Conservation (phyloP, 1,140 invertebrate species). For the Drosophila kikkawai region DNA sequence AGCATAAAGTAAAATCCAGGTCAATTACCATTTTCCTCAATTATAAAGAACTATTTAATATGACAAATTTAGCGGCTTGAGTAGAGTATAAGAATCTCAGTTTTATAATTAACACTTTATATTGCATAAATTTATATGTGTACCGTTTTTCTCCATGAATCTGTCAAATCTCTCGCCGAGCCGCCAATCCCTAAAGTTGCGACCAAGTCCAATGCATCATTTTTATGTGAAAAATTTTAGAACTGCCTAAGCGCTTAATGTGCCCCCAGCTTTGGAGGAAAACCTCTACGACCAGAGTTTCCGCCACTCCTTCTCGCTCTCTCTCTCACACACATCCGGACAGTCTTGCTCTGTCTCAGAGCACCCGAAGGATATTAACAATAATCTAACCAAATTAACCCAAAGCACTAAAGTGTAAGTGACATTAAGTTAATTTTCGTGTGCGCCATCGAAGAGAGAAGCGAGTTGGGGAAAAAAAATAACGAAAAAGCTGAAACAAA, state of each 20-base stretch:
- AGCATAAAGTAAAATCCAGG: not conserved
- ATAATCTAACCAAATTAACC: constrained; percentile 84
- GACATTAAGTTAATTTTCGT: constrained; percentile 84
- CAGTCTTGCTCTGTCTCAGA: constrained; percentile 28
- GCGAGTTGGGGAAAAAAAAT: constrained; percentile 34
- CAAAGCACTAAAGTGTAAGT: constrained; percentile 84
- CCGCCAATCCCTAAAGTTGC: constrained; percentile 59
- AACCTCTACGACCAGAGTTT: constrained; percentile 20
- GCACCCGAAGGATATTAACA: constrained; percentile 82
- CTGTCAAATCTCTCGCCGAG: constrained; percentile 29
- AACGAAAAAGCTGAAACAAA: constrained; percentile 35
- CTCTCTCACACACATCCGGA: not conserved
- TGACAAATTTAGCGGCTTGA: not conserved
- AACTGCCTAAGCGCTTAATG: constrained; percentile 70
- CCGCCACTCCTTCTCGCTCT: constrained; percentile 4
- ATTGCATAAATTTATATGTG: no score
- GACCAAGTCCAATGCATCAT: constrained; percentile 67
- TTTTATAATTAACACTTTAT: not conserved
- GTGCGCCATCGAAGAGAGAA: constrained; percentile 60
- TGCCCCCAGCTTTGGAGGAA: constrained; percentile 33
- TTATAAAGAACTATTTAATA: not conserved
- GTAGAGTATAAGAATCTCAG: no score
- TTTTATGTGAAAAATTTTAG: constrained; percentile 76
- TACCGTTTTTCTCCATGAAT: not conserved
- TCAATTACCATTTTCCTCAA: no score